Conservation (phyloP, 1,140 invertebrate species). For the Drusus annulatus region DNA sequence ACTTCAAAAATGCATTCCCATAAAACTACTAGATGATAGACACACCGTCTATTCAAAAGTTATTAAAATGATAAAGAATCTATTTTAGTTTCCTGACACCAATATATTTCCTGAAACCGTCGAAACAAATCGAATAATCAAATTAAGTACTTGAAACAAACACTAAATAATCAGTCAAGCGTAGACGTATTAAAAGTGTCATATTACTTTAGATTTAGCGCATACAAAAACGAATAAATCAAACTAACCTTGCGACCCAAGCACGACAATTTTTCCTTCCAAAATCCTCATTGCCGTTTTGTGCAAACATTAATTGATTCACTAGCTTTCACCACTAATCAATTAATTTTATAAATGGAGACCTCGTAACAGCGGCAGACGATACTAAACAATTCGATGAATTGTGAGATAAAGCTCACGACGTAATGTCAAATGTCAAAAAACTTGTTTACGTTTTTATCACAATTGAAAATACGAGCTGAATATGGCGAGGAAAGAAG, state of each 20-base stretch:
- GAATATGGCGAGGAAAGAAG: no score
- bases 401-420: neutral
- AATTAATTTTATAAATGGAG: neutral
- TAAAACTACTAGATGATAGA: no score
- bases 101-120: no score
- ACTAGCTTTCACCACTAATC: no score
- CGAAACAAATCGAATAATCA: no score
- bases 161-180: constrained; percentile 21
- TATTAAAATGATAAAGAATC: no score
- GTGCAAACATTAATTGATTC: constrained; percentile 26
- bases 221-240: constrained; percentile 55
- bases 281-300: constrained; percentile 76
- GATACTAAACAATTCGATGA: neutral
- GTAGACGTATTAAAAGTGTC: constrained; percentile 15
- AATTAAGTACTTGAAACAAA: neutral
- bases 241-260: constrained; percentile 84
- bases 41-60: no score
- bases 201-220: constrained; percentile 38
- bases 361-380: neutral
- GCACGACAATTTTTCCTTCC: constrained; percentile 86
- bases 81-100: no score
- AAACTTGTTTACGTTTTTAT: no score
- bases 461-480: no score
- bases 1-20: no score
- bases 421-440: constrained; percentile 24